A percentile compares a stretch with the other conserved stretches of the same genome.
phyloP scores from a whole-genome alignment of 2,113 vertebrate genomes.

The Amphilophus citrinellus region DNA sequence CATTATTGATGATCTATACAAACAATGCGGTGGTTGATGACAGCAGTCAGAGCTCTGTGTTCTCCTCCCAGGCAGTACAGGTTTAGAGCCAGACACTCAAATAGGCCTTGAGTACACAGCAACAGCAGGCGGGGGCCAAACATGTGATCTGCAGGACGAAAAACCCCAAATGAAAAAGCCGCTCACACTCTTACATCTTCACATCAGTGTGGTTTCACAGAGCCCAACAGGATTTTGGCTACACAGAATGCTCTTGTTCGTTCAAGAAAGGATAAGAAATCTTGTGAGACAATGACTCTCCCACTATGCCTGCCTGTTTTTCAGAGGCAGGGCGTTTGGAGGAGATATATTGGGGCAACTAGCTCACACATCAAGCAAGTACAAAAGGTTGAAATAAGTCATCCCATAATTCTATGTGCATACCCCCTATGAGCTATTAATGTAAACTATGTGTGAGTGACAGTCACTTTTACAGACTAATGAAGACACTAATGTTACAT shows the following conservation, averaged over 20 bases:
- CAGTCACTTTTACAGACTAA: not conserved
- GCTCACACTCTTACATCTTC: not conserved
- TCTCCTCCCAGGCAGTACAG: conserved; percentile 88
- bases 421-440: not conserved
- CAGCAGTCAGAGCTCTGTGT: conserved; percentile 84
- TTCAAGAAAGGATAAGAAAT: not conserved
- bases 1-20: conserved; percentile 38
- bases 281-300: not conserved
- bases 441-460: not conserved
- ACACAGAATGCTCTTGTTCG: not conserved
- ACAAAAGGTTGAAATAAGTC: not conserved
- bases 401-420: not conserved
- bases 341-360: fast-evolving
- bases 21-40: conserved; percentile 90
- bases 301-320: no score
- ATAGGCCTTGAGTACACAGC: conserved; percentile 88
- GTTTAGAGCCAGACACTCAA: conserved; percentile 90
- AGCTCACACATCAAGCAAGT: not conserved
- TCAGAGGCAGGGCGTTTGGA: not conserved
- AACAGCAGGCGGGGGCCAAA: conserved; percentile 87
- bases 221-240: not conserved
- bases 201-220: not conserved
- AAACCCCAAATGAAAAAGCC: not conserved
- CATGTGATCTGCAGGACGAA: conserved; percentile 72
- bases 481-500: not conserved